Evolutionary conservation across 2,888 invertebrate genomes (phyloP).

Genomic region (Pheosia gnoma): DNA sequence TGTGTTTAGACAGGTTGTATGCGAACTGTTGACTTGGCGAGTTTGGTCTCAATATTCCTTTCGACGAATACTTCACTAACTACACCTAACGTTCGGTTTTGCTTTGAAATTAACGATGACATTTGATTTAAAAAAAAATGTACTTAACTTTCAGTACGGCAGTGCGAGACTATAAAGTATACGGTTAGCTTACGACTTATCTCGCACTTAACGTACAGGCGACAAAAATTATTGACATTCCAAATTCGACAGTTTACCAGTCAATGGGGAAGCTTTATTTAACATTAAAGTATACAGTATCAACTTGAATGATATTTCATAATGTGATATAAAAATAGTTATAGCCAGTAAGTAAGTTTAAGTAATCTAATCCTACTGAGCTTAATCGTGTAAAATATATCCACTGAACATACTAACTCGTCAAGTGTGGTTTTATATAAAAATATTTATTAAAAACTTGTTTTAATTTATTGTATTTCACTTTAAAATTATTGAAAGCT

Average conservation of each 20-base stretch:
- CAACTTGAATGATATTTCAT: constrained; percentile 76
- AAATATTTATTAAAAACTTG: constrained; percentile 69
- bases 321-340: constrained; percentile 78
- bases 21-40: constrained; percentile 58
- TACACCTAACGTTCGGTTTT: constrained; percentile 16
- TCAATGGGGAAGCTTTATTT: constrained; percentile 65
- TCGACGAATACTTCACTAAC: constrained; percentile 14
- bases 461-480: constrained; percentile 63
- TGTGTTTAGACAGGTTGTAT: constrained; percentile 47
- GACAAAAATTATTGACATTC: constrained; percentile 51
- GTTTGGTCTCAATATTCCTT: constrained; percentile 19
- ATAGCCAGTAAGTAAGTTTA: constrained; percentile 63
- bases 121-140: constrained; percentile 28
- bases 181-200: too few relatives aligned
- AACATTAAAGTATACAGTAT: constrained; percentile 60
- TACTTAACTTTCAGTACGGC: constrained; percentile 8
- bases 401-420: constrained; percentile 56
- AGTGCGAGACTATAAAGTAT: too few relatives aligned
- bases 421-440: constrained; percentile 50
- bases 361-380: constrained; percentile 50
- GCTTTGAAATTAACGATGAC: constrained; percentile 29
- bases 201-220: not conserved
- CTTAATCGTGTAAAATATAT: constrained; percentile 55
- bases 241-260: constrained; percentile 63
- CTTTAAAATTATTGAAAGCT: constrained; percentile 46